Evolutionary conservation across 1,140 invertebrate genomes (phyloP), one percentile per base, ranked within the genome.

Genomic region (Hesperophylax magnus): DNA sequence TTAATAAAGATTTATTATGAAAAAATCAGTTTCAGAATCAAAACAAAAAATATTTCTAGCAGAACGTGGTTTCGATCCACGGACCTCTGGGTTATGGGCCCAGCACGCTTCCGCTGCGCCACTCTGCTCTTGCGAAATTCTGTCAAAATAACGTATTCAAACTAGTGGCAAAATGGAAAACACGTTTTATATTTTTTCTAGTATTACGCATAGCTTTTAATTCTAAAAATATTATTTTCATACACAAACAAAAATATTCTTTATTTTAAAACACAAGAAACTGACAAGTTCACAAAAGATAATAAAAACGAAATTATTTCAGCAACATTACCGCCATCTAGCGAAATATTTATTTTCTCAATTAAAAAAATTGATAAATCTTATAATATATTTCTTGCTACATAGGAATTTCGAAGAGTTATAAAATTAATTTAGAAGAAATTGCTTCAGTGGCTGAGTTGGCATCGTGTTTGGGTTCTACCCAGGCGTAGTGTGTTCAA

Each of bases 11-110:
- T 58, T 18, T 63, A 65, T 3, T 15, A 0, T 47, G n/a, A 67
- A 67, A n/a, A 39, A 18, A 39, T 18, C 11, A 67, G 1, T 18
- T 4, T 1, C n/a, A 8, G 2, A 76, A 34, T 34, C 34, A 75
- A 58, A 58, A 39, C 3, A 89, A 85, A 78, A 82, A 67, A 53
- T 24, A 20, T 18, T 27, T 0, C 86, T 96, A 96, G 95, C 95
- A 97, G 95, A 96, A 94, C 94, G 94, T 96, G 94, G 95, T 96
- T 97, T 97, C 95, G 95, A 97, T 97, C 96, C 94, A 96, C 95
- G 94, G 95, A 97, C 95, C 96, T 97, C 95, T 97, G 95, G 94
- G 94, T 95, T 95, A 96, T 95, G 94, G 94, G 94, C 94, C 94
- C 94, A 96, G 94, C 94, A 95, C 94, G 94, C 95, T 96, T 95